Evolutionary conservation across 2,888 invertebrate genomes (phyloP).

Genomic region (Drosophila algonquin): DNA sequence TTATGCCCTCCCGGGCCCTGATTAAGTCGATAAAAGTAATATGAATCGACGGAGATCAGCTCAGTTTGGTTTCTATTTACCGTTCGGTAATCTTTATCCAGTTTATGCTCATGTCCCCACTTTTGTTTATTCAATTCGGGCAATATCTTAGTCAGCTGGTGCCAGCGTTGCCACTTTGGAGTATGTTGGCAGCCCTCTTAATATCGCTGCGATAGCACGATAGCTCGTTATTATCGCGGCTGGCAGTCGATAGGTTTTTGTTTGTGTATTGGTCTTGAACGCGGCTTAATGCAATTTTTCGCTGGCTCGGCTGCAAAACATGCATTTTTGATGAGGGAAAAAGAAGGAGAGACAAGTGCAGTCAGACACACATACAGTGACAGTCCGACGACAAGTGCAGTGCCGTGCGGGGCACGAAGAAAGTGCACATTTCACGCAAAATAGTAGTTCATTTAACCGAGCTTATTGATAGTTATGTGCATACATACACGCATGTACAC

Average conservation of each 20-base stretch:
- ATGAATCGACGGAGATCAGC: neutral
- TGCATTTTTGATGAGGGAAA: conserved; percentile 33
- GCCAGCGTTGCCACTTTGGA: conserved; percentile 16
- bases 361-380: conserved; percentile 35
- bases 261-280: conserved; percentile 26
- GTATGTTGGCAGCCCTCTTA: neutral
- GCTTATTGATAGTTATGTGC: neutral
- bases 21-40: neutral
- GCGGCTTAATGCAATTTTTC: conserved; percentile 34
- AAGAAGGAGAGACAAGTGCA: conserved; percentile 12
- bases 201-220: neutral
- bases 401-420: neutral
- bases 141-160: neutral
- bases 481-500: conserved; percentile 1
- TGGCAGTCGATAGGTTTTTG: conserved; percentile 14
- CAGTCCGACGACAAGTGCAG: conserved; percentile 24
- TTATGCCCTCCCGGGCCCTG: conserved; percentile 84
- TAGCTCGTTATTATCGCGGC: neutral
- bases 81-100: conserved; percentile 68
- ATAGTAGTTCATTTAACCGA: neutral
- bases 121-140: conserved; percentile 4
- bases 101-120: conserved; percentile 58
- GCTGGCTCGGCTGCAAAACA: conserved; percentile 36
- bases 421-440: neutral
- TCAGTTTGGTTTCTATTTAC: conserved; percentile 21